Conservation (phyloP, 1,140 invertebrate genomes). For the Drosophila elegans region DNA sequence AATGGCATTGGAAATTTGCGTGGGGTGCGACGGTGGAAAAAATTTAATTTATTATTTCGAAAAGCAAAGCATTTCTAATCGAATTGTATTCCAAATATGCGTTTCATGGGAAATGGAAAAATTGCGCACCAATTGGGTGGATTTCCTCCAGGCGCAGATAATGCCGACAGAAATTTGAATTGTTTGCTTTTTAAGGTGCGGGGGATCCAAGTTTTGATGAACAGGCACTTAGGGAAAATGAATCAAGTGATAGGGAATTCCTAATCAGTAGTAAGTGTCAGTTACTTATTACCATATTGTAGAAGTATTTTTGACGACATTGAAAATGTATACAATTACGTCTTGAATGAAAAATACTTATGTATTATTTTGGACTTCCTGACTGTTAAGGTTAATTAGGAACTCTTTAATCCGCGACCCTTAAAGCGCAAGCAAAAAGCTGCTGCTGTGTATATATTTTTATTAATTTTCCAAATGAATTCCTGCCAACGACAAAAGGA, state of each 20-base stretch:
- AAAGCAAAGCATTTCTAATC: conserved; percentile 83
- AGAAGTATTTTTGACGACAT: too few relatives aligned
- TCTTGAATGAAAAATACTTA: too few relatives aligned
- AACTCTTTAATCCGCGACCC: conserved; percentile 27
- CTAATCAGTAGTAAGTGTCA: background rate
- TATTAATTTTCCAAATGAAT: conserved; percentile 84
- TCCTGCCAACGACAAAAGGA: conserved; percentile 64
- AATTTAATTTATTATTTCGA: conserved; percentile 83
- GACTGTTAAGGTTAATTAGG: background rate
- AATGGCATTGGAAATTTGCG: conserved; percentile 71
- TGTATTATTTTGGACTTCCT: background rate
- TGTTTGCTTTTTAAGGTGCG: conserved; percentile 38
- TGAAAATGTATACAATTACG: too few relatives aligned
- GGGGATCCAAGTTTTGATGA: conserved; percentile 10
- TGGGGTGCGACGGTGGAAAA: conserved; percentile 35
- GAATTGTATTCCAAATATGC: conserved; percentile 81
- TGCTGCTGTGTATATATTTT: conserved; percentile 58
- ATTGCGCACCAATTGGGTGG: conserved; percentile 64
- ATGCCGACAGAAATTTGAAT: conserved; percentile 55
- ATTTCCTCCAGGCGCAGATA: conserved; percentile 26
- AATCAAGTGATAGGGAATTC: conserved; percentile 24
- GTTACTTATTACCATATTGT: conserved; percentile 6
- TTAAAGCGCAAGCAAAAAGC: conserved; percentile 34
- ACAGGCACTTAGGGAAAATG: conserved; percentile 33
- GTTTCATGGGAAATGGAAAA: conserved; percentile 66